Evolutionary conservation across 2,797 vertebrate genomes (phyloP), one percentile per base, ranked within the genome.

Genomic region (Chloroceryle inda): DNA sequence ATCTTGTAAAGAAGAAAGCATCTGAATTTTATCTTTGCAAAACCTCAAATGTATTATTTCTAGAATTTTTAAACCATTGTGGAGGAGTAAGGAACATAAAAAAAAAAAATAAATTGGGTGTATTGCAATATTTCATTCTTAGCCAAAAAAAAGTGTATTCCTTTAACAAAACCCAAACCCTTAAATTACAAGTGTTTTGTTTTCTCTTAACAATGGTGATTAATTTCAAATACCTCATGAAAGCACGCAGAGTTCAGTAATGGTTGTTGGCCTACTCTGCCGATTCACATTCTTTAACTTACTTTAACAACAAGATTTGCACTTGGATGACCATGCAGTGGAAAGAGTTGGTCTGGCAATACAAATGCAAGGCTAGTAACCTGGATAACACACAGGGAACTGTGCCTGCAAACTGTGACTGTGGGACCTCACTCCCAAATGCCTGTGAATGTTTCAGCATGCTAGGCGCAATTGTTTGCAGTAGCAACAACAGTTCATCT

Each of bases 1-100:
- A 94, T 79, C 71, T 94, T 76, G 37, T 53, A 73, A 62, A 90
- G 79, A 91, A 93, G 56, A 64, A 84, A 88, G 61, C 38, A n/a
- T 89, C 52, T 85, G 77, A 93, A 62, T 71, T 92, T 92, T 89
- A 67, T 74, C 49, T 88, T 42, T 56, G 74, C 15, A 74, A 94
- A 94, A 79, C 83, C 73, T 88, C 74, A 88, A 56, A 47, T 47
- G 10, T 31, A 20, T 74, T 94, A 71, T 37, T 87, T 64, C 22
- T 58, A 96, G 63, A 85, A 79, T 44, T 96, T 92, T 78, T 31
- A 49, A 72, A 44, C 68, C 49, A 24, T 29, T 75, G 52, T 42
- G 26, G 80, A 88, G 35, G 62, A 92, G 45, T 61, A 81, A 85
- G 37, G 55, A 90, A 71, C 10, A 15, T 33, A 5, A 29, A 40